Percentiles rank a stretch among this genome's conserved stretches.
Evolutionary conservation across 2,797 vertebrate genomes (phyloP).

Genomic region (Silurus lanzhouensis): DNA sequence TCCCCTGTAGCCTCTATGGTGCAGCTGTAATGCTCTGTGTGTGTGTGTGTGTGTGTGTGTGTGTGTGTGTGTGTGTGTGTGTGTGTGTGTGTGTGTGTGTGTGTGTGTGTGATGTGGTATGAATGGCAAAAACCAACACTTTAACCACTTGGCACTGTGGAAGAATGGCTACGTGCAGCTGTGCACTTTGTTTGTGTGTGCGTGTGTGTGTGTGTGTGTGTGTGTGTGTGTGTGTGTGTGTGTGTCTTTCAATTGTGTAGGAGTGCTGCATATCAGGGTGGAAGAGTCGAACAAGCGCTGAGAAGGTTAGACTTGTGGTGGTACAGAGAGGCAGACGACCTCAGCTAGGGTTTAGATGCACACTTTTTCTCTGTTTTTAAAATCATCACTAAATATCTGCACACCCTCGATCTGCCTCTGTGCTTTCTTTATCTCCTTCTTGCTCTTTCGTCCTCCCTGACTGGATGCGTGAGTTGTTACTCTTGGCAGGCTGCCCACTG

Average conservation of each 20-base stretch:
- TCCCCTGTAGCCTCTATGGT: not conserved
- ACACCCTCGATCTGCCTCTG: conserved; percentile 52
- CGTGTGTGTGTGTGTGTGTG: conserved; percentile 28
- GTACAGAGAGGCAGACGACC: conserved; percentile 44
- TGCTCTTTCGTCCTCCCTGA: not conserved
- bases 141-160: conserved; percentile 30
- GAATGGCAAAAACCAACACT: conserved; percentile 40
- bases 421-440: conserved; percentile 18
- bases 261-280: not conserved
- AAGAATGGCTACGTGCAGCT: conserved; percentile 43
- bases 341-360: conserved; percentile 57
- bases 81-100: conserved; percentile 23
- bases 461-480: conserved; percentile 52
- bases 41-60: conserved; percentile 30
- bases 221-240: conserved; percentile 44
- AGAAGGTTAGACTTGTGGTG: conserved; percentile 5
- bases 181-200: conserved; percentile 32
- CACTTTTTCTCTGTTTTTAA: conserved; percentile 51
- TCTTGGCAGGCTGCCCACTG: conserved; percentile 42
- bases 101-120: conserved; percentile 38
- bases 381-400: conserved; percentile 54
- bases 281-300: conserved; percentile 11
- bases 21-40: conserved; percentile 18
- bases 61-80: conserved; percentile 29
- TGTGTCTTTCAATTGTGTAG: conserved; percentile 43